A percentile compares a stretch with the other conserved stretches of the same genome.
phyloP scores from a whole-genome alignment of 2,113 vertebrate species.

The Orcinus orca region DNA sequence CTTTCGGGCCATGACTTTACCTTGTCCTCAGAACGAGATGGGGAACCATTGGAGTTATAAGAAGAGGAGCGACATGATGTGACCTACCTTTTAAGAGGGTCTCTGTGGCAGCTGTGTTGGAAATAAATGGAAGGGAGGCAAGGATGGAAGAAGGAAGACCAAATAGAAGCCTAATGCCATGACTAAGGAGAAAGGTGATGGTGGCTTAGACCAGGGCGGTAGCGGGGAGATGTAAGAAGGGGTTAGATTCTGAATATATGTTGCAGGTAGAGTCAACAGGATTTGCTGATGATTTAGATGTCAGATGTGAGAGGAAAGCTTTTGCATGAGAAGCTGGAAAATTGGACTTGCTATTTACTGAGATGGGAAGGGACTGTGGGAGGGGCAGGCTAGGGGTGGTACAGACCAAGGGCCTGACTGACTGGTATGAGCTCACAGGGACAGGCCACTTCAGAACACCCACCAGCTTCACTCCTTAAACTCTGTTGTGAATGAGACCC shows the following conservation, averaged over 20 bases:
- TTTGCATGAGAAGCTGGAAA: not conserved
- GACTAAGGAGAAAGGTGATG: not conserved
- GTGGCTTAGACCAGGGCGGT: not conserved
- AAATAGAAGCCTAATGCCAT: not conserved
- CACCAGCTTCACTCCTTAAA: constrained; percentile 29
- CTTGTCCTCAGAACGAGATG: not conserved
- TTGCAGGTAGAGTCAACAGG: not conserved
- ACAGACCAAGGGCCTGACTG: not conserved
- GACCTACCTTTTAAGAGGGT: not conserved
- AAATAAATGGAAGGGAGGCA: not conserved
- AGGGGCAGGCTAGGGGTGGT: not conserved
- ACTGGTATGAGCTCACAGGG: not conserved
- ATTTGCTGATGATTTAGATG: not conserved
- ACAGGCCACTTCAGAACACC: not conserved
- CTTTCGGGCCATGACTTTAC: not conserved
- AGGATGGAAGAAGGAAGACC: not conserved
- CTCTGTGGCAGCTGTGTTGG: not conserved
- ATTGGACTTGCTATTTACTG: not conserved
- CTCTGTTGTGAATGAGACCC: constrained; percentile 42
- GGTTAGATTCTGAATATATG: not conserved
- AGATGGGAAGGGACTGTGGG: not conserved
- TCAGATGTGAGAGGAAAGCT: not conserved
- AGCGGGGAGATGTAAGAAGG: not conserved
- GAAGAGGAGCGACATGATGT: not conserved
- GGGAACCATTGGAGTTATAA: not conserved